phyloP scores from a whole-genome alignment of 2,888 invertebrate species.

The Polydrusus cervinus region DNA sequence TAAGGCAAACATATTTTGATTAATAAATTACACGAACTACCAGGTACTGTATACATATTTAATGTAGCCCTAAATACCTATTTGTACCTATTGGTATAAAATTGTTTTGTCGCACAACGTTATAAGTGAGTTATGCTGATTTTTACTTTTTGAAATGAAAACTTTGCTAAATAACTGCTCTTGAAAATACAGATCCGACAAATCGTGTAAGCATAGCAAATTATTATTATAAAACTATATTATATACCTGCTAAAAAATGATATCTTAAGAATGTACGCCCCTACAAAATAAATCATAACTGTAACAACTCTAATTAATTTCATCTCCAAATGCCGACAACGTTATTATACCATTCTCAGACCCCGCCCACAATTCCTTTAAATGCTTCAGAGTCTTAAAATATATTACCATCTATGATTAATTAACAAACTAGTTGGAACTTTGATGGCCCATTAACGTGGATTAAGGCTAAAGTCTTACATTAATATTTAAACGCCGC shows the following conservation, averaged over 20 bases:
- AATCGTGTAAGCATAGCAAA: too few species aligned
- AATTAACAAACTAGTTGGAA: slow-evolving; percentile 61
- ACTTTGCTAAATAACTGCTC: too few species aligned
- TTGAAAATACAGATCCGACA: too few species aligned
- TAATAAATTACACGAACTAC: not conserved
- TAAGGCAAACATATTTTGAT: not conserved
- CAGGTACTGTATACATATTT: too few species aligned
- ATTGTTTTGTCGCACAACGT: too few species aligned
- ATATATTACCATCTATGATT: slow-evolving; percentile 57
- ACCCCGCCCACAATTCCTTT: slow-evolving; percentile 17
- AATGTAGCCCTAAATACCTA: too few species aligned
- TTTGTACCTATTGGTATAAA: too few species aligned
- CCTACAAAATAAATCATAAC: not conserved
- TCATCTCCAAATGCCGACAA: slow-evolving; percentile 12
- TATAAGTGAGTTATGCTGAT: too few species aligned
- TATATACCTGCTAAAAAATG: not conserved
- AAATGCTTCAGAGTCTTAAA: slow-evolving; percentile 41
- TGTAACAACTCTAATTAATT: not conserved
- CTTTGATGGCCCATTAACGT: slow-evolving; percentile 61
- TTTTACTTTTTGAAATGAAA: too few species aligned
- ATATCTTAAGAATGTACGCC: not conserved
- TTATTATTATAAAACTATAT: too few species aligned
- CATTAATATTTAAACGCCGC: slow-evolving; percentile 61
- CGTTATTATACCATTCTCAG: not conserved
- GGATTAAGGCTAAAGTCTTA: slow-evolving; percentile 59